A percentile compares a stretch with the other conserved stretches of the same genome.
These are phyloP conservation scores for Willowsia nigromaculata DNA, from an alignment of 2,888 invertebrate species.

Conservation along the genomic window DNA sequence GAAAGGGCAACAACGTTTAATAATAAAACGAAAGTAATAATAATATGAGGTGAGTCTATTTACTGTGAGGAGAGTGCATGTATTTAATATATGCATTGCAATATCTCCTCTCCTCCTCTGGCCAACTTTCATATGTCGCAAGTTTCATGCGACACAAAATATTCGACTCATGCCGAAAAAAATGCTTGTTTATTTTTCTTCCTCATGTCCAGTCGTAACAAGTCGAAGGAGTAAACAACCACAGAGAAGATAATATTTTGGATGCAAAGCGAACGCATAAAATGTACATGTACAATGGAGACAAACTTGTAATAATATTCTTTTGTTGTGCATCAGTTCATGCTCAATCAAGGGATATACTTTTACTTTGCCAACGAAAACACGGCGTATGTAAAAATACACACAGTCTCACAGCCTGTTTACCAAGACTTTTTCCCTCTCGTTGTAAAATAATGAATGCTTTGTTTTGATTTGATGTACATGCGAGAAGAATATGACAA, in stretches of 20 bases:
- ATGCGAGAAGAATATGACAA: not conserved
- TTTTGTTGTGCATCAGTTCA: too few species aligned
- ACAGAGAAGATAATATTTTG: not conserved
- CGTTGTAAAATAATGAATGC: not conserved
- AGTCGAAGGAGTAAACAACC: slow-evolving; percentile 16
- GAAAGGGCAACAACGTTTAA: too few species aligned
- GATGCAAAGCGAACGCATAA: not conserved
- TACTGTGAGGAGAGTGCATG: too few species aligned
- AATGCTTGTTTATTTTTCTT: not conserved
- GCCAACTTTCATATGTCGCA: slow-evolving; percentile 10
- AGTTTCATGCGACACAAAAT: not conserved
- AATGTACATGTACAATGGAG: not conserved
- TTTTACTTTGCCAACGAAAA: not conserved
- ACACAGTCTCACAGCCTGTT: slow-evolving; percentile 25
- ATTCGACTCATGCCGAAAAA: not conserved
- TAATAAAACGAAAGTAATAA: too few species aligned
- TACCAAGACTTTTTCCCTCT: slow-evolving; percentile 5
- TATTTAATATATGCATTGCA: not conserved
- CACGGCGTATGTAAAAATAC: slow-evolving; percentile 36
- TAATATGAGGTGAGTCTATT: too few species aligned
- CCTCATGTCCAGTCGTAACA: slow-evolving; percentile 47
- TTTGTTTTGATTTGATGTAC: not conserved
- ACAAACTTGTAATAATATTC: not conserved
- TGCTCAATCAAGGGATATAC: too few species aligned
- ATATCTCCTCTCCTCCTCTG: not conserved